Base-by-base conservation (phyloP, 2,113 vertebrate species). In the Caranx melampygus region DNA sequence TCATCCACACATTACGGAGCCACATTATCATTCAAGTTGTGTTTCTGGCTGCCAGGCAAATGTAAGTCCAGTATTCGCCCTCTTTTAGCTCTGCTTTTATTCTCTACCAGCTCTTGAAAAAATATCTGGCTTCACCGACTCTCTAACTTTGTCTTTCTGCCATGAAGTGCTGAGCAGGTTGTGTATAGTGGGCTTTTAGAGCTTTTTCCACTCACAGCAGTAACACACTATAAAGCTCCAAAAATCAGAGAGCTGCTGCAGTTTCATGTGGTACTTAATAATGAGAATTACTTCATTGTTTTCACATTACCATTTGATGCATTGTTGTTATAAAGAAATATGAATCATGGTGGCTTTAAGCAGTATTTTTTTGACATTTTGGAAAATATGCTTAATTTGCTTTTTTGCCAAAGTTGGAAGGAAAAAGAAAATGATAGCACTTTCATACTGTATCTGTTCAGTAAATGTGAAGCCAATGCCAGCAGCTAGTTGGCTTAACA, bases 331-430 rank as follows among this genome's bases (percentile, higher is more conserved):
- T 51, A 16, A 18, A 34, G 49, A 31, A 33, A 15, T 21, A 45
- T 26, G 44, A 26, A 64, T 45, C 4, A 26, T 8, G 11, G 20
- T n/a, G 21, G 37, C n/a, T 63, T 57, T 49, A 71, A 54, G 18
- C n/a, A 66, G 35, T 60, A 47, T 21, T 65, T 26, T 26, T 26
- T n/a, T 52, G 16, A 26, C 71, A 57, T 66, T 34, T 79, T 40
- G n/a, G 3, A 54, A 61, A 67, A 69, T 51, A 55, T 31, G 15
- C 57, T 40, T 4, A 37, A 37, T 51, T 67, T 73, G 3, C 45
- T 45, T 14, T 73, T 44, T 79, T 77, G 20, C 2, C 34, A 42
- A 34, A 44, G n/a, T 14, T 9, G 1, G 20, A 13, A 21, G 1
- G 20, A 13, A 21, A n/a, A 33, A 47, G 14, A 18, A 65, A 47